A percentile compares a stretch with the other conserved stretches of the same genome.
phyloP scores from a whole-genome alignment of 2,888 invertebrate species.

The Pycnomerus fuliginosus region DNA sequence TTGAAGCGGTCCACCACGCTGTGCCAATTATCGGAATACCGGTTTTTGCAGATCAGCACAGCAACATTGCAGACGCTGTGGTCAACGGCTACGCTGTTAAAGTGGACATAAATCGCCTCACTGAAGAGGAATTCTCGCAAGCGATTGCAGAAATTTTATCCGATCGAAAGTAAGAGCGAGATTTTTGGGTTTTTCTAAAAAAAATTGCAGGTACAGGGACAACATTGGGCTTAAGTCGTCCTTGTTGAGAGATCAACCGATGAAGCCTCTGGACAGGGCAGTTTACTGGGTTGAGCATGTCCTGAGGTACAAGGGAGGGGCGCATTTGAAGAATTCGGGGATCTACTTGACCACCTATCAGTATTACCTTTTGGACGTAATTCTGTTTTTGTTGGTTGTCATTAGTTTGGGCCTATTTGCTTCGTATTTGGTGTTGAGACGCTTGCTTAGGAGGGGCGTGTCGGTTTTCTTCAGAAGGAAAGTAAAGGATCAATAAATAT shows the following conservation, averaged over 20 bases:
- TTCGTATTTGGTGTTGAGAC: background rate
- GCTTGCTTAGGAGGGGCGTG: background rate
- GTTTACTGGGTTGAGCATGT: slow-evolving; percentile 41
- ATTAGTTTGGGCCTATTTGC: background rate
- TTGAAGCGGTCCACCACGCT: slow-evolving; percentile 56
- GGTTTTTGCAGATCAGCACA: slow-evolving; percentile 55
- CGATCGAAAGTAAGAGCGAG: slow-evolving; percentile 17
- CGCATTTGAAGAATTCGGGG: slow-evolving; percentile 29
- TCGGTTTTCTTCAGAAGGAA: background rate
- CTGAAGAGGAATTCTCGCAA: slow-evolving; percentile 47
- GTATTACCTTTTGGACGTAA: background rate
- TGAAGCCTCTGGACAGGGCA: slow-evolving; percentile 35
- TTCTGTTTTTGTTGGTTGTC: background rate
- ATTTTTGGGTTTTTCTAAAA: background rate
- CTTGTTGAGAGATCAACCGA: slow-evolving; percentile 33
- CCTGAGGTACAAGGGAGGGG: slow-evolving; percentile 28
- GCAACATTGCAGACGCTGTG: slow-evolving; percentile 52
- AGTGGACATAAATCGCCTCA: slow-evolving; percentile 48
- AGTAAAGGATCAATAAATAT: background rate
- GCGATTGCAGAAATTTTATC: slow-evolving; percentile 33
- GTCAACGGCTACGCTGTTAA: slow-evolving; percentile 50
- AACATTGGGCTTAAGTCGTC: slow-evolving; percentile 25
- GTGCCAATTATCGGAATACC: slow-evolving; percentile 58
- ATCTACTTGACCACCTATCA: background rate
- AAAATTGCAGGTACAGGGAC: background rate